A percentile compares a stretch with the other conserved stretches of the same genome.
phyloP scores from a whole-genome alignment of 2,888 invertebrate genomes.

The Caenorhabditis sp. region DNA sequence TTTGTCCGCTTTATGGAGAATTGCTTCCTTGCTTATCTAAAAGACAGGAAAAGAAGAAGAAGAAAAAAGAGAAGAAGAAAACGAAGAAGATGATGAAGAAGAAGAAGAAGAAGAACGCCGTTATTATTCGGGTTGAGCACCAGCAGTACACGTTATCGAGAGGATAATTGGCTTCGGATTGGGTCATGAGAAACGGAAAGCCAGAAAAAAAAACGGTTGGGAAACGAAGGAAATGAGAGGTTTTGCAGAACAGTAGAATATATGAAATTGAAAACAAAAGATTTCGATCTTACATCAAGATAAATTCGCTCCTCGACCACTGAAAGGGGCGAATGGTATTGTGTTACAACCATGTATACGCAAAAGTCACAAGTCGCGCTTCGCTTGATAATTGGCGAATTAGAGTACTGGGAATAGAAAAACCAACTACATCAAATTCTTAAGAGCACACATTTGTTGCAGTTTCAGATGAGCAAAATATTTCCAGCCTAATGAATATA shows the following conservation, averaged over 20 bases:
- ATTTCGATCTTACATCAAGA: slow-evolving; percentile 4
- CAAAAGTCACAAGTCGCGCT: slow-evolving; percentile 35
- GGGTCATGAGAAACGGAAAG: slow-evolving; percentile 10
- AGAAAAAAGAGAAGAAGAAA: background rate
- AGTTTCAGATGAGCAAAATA: background rate
- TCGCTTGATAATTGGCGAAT: slow-evolving; percentile 20
- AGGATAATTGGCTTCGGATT: slow-evolving; percentile 13
- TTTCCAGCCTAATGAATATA: background rate
- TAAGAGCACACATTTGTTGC: too few species aligned
- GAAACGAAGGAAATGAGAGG: too few species aligned
- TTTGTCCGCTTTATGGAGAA: too few species aligned
- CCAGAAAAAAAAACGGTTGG: background rate
- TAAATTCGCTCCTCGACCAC: background rate
- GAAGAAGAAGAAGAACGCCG: background rate
- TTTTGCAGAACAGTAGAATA: too few species aligned
- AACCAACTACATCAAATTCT: too few species aligned
- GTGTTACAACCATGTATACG: slow-evolving; percentile 19
- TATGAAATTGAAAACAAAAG: slow-evolving; percentile 3
- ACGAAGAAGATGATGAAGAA: background rate
- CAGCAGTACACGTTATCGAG: too few species aligned
- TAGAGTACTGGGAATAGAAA: too few species aligned
- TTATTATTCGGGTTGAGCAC: too few species aligned
- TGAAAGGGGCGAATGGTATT: slow-evolving; percentile 12
- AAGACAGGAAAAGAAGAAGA: background rate
- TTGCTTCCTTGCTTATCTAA: too few species aligned